Base-by-base conservation (phyloP, 2,797 vertebrate species). In the Sebastes alutus region DNA sequence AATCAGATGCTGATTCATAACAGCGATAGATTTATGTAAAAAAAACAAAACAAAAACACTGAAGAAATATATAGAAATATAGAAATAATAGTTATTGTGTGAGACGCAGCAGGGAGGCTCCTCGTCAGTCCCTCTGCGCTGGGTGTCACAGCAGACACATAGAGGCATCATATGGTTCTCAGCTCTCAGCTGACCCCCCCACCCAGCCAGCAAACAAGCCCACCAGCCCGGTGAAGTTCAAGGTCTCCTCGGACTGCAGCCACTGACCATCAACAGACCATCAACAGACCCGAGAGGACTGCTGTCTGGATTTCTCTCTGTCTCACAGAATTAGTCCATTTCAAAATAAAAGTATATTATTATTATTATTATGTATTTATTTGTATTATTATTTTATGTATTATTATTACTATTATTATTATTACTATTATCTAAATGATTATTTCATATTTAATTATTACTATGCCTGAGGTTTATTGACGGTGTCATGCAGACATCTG, bases 111-210 rank as follows among this genome's bases (percentile, higher is more conserved):
- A 29, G 49, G 55, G 58, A 22, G 46, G 63, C 23, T 54, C 11
- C 63, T 69, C 78, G 76, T 84, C 86, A 83, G 62, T 92, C 88
- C 87, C 72, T 78, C 77, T 77, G 81, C 61, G 70, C 78, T 77
- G 77, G 77, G 82, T 83, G 88, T 83, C 88, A 85, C 87, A 87
- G 80, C 86, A 74, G 87, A 80, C 72, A 87, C 83, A 89, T 68
- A 73, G 72, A 86, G 87, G 92, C 96, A 95, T 95, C 96, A 95
- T 95, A 93, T 96, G 95, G 94, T 92, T 94, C 94, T 87, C 90
- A 92, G 91, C 88, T 86, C 42, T 46, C 42, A 46, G 42, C 42
- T 46, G 42, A 4, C 29, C 23, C 23, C 87, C 90, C 63, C 22
- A 73, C 82, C 68, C 35, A 38, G 14, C 89, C 89, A 80, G 86